A percentile compares a stretch with the other conserved stretches of the same genome.
phyloP scores from a whole-genome alignment of 1,140 invertebrate species.

The Bombus haemorrhoidalis region DNA sequence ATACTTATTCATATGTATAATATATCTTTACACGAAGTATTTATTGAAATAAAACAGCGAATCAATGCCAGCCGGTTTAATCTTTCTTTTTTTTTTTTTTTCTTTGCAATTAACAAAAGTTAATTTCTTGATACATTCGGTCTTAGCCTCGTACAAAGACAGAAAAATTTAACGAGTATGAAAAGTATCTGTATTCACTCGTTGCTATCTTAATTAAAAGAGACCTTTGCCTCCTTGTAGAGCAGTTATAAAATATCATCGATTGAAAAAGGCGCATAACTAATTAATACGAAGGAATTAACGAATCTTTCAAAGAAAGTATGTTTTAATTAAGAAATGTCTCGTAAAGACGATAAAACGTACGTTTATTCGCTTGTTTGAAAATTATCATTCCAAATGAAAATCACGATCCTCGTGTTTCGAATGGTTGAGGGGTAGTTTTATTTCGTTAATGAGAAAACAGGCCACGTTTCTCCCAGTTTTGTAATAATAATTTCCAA shows the following conservation, averaged over 20 bases:
- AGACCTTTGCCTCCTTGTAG: no score
- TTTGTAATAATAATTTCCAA: neutral
- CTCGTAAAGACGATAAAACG: neutral
- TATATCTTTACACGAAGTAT: no score
- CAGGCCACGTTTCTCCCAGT: neutral
- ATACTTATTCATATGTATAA: neutral
- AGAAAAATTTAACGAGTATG: neutral
- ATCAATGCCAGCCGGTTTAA: no score
- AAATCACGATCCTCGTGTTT: neutral
- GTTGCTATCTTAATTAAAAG: neutral
- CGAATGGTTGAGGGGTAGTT: neutral
- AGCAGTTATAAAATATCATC: constrained; percentile 1
- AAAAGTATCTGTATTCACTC: neutral
- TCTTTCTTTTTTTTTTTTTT: no score
- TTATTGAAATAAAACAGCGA: no score
- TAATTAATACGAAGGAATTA: neutral
- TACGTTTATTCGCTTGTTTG: neutral
- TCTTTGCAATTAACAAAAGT: no score
- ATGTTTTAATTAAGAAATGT: neutral
- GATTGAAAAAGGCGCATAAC: neutral
- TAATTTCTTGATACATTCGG: no score
- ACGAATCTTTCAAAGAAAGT: neutral
- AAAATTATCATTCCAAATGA: no score
- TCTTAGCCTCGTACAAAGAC: neutral
- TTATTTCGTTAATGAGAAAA: no score